Conservation (phyloP, 2,888 invertebrate species). For the Plemyria rubiginata region DNA sequence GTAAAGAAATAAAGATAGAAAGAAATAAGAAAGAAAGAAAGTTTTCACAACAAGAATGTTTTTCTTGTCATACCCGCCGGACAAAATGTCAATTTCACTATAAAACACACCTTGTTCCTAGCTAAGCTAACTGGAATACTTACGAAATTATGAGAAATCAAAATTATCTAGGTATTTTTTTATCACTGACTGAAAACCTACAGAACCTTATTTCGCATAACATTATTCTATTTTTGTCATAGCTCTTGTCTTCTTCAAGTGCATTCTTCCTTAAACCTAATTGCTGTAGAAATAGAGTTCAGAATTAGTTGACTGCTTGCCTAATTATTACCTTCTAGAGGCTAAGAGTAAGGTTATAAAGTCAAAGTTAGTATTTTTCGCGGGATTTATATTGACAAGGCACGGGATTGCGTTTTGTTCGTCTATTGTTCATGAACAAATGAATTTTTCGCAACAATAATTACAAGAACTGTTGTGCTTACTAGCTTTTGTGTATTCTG, state of each 20-base stretch:
- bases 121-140: no score
- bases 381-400: conserved; percentile 74
- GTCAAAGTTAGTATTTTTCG: conserved; percentile 72
- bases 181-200: no score
- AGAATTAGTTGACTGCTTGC: background rate
- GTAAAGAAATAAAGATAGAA: no score
- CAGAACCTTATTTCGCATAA: no score
- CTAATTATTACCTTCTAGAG: background rate
- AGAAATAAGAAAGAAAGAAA: no score
- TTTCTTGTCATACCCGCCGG: no score
- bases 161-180: no score
- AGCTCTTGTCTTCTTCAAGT: background rate
- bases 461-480: conserved; percentile 37
- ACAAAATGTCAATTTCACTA: no score
- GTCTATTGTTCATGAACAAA: conserved; percentile 62
- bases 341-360: conserved; percentile 52
- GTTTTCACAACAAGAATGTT: no score
- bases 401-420: conserved; percentile 74
- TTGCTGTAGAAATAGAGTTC: background rate
- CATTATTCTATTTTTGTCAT: background rate
- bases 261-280: conserved; percentile 20
- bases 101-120: no score
- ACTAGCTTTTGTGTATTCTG: conserved; percentile 13
- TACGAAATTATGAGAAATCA: no score
- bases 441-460: conserved; percentile 58